A percentile compares a stretch with the other conserved stretches of the same genome.
phyloP scores from a whole-genome alignment of 2,797 vertebrate species.

The Poecilia velifera region DNA sequence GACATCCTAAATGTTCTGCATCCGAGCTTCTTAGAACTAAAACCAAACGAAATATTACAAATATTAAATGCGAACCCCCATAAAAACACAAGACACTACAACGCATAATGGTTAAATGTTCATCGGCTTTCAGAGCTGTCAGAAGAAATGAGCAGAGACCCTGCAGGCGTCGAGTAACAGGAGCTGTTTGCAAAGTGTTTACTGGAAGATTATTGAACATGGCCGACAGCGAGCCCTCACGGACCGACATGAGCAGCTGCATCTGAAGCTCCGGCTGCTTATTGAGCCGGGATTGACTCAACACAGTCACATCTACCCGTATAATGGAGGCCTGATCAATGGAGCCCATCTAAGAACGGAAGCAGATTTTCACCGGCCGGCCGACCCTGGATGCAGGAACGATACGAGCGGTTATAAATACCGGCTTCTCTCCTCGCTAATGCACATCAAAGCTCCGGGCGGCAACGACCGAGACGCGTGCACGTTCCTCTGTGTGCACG shows the following conservation, averaged over 20 bases:
- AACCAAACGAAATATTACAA: neutral
- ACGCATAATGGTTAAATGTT: neutral
- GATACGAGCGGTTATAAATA: conserved; percentile 63
- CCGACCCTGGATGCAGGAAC: conserved; percentile 50
- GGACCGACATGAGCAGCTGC: conserved; percentile 32
- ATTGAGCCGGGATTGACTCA: conserved; percentile 53
- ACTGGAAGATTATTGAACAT: conserved; percentile 68
- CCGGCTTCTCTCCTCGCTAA: conserved; percentile 57
- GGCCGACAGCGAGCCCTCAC: conserved; percentile 8
- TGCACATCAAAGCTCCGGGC: conserved; percentile 61
- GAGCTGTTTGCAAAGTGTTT: conserved; percentile 58
- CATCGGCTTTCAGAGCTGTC: neutral
- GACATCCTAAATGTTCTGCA: neutral
- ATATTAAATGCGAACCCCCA: neutral
- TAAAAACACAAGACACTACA: neutral
- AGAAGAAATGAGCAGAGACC: conserved; percentile 10
- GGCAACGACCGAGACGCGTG: conserved; percentile 5
- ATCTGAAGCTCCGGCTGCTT: conserved; percentile 29
- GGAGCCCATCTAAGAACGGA: conserved; percentile 60
- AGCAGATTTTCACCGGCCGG: conserved; percentile 52
- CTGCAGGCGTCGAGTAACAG: conserved; percentile 43
- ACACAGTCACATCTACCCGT: conserved; percentile 17
- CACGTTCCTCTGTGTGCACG: conserved; percentile 9
- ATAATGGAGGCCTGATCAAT: conserved; percentile 73
- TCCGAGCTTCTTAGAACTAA: neutral